These are phyloP conservation scores for Ips nitidus DNA, from an alignment of 1,140 invertebrate species.

Conservation along the genomic window DNA sequence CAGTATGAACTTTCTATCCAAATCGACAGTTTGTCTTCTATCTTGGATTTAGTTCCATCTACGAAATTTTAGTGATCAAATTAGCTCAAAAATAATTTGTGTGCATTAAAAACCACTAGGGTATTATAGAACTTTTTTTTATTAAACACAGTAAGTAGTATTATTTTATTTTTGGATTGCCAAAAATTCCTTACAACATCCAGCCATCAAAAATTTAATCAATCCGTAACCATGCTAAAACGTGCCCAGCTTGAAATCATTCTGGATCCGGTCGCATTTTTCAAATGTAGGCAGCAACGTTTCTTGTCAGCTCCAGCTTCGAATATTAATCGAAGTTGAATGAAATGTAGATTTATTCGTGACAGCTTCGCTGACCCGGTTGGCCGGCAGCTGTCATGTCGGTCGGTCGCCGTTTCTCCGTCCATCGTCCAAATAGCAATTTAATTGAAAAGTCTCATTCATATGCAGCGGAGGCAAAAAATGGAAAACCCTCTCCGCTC, in stretches of 20 bases:
- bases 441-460: conserved; percentile 55
- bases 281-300: conserved; percentile 24
- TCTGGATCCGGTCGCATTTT: conserved; percentile 12
- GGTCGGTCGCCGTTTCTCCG: conserved; percentile 11
- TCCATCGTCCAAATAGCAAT: conserved; percentile 46
- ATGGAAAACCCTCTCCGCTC: conserved; percentile 27
- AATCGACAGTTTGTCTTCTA: too few relatives aligned
- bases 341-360: conserved; percentile 44
- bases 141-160: too few relatives aligned
- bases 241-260: neutral
- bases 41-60: too few relatives aligned
- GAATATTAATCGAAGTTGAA: conserved; percentile 37
- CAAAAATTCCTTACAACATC: too few relatives aligned
- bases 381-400: conserved; percentile 19
- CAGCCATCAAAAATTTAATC: conserved; percentile 1
- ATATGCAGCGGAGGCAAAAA: conserved; percentile 53
- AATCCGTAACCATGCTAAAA: neutral
- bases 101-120: too few relatives aligned
- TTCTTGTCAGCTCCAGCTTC: conserved; percentile 30
- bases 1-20: too few relatives aligned
- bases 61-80: too few relatives aligned
- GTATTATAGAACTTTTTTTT: too few relatives aligned
- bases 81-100: too few relatives aligned
- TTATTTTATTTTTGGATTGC: too few relatives aligned
- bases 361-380: conserved; percentile 30